A percentile compares a stretch with the other conserved stretches of the same genome.
These are phyloP conservation scores for Cantharis flavilabris DNA, from an alignment of 2,888 invertebrate genomes.

Conservation along the genomic window DNA sequence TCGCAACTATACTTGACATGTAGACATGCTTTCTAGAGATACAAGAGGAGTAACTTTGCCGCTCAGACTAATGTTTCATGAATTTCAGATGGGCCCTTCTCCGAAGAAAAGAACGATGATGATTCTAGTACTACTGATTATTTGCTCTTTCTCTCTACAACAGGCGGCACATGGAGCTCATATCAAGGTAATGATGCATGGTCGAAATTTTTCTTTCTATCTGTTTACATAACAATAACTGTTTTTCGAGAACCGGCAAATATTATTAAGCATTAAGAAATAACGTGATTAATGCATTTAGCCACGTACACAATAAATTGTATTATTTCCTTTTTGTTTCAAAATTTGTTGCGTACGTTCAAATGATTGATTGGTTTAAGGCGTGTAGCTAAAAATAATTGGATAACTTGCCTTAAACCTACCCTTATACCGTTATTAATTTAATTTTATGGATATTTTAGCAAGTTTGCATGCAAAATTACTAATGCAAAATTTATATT, in stretches of 20 bases:
- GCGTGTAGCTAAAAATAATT: constrained; percentile 8
- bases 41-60: constrained; percentile 7
- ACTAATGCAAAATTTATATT: neutral
- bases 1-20: constrained; percentile 20
- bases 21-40: constrained; percentile 11
- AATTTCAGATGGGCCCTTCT: constrained; percentile 28
- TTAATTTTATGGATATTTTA: neutral
- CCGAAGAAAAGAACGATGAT: constrained; percentile 15
- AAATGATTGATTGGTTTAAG: constrained; percentile 17
- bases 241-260: neutral
- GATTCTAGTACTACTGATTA: constrained; percentile 5
- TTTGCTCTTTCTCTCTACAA: constrained; percentile 16
- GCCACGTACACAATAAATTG: constrained; percentile 11
- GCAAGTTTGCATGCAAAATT: neutral
- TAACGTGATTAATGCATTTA: constrained; percentile 16
- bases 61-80: constrained; percentile 22
- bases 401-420: neutral
- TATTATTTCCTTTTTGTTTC: constrained; percentile 15
- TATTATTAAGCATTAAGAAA: constrained; percentile 1
- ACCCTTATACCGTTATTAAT: neutral
- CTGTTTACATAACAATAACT: constrained; percentile 18
- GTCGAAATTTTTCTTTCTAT: constrained; percentile 3
- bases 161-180: constrained; percentile 13
- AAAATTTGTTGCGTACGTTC: constrained; percentile 11
- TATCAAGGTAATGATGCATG: constrained; percentile 31